phyloP scores from a whole-genome alignment of 2,797 vertebrate species.

The Gallirallus australis region DNA sequence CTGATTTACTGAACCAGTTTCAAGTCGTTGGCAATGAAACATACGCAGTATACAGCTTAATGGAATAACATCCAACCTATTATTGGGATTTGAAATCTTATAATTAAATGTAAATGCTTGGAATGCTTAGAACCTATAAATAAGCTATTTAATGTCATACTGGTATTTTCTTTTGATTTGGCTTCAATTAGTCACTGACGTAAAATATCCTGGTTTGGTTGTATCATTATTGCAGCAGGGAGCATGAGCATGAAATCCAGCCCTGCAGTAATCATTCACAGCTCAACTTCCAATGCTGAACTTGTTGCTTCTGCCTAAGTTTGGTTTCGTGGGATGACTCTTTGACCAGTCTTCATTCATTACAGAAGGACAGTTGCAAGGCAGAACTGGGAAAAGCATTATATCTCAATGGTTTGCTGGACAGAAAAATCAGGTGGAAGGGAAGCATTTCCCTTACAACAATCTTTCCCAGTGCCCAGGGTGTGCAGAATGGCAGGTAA shows the following conservation, averaged over 20 bases:
- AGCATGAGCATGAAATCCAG: neutral
- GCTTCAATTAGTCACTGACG: slow-evolving; percentile 45
- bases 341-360: neutral
- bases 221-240: neutral
- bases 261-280: neutral
- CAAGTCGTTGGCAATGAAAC: neutral
- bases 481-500: neutral
- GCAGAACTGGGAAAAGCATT: neutral
- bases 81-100: slow-evolving; percentile 45
- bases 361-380: neutral
- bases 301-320: neutral
- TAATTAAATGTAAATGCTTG: slow-evolving; percentile 63
- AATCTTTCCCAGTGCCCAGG: neutral
- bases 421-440: neutral
- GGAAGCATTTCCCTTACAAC: neutral
- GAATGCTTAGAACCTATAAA: slow-evolving; percentile 63
- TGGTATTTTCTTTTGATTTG: slow-evolving; percentile 34
- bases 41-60: neutral
- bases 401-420: neutral
- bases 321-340: neutral
- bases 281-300: neutral
- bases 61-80: neutral
- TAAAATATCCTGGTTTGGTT: slow-evolving; percentile 34
- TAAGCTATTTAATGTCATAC: slow-evolving; percentile 22
- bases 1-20: neutral